Conservation (phyloP, 2,113 vertebrate species). For the Grallaria varia region DNA sequence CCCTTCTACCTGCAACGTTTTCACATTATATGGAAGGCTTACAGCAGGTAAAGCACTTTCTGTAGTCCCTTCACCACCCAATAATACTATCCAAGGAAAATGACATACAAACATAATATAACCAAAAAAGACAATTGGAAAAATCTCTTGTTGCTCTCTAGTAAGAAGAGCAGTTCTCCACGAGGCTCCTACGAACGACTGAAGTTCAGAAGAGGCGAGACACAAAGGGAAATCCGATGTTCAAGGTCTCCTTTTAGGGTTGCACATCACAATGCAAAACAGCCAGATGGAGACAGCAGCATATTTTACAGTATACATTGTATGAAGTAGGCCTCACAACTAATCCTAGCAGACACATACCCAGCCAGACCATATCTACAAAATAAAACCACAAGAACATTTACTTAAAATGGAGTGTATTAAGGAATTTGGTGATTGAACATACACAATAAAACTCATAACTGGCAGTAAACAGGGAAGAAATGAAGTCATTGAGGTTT, state of each 20-base stretch:
- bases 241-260: not conserved
- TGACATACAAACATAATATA: not conserved
- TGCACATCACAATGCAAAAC: not conserved
- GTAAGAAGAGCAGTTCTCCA: not conserved
- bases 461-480: not conserved
- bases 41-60: not conserved
- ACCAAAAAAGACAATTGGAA: not conserved
- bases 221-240: not conserved
- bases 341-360: not conserved
- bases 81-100: not conserved
- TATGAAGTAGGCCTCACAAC: not conserved
- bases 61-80: not conserved
- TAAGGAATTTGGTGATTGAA: constrained; percentile 8
- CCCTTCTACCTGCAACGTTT: not conserved
- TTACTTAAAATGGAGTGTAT: not conserved
- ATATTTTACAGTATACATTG: not conserved
- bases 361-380: not conserved
- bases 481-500: not conserved
- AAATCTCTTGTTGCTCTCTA: not conserved
- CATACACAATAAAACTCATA: not conserved
- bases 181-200: not conserved
- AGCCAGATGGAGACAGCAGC: not conserved
- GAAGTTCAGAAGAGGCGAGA: not conserved
- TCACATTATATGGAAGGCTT: not conserved
- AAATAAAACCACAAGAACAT: constrained; percentile 4